Evolutionary conservation across 2,113 vertebrate species (phyloP).

Genomic region (Ancistrus triradiatus): DNA sequence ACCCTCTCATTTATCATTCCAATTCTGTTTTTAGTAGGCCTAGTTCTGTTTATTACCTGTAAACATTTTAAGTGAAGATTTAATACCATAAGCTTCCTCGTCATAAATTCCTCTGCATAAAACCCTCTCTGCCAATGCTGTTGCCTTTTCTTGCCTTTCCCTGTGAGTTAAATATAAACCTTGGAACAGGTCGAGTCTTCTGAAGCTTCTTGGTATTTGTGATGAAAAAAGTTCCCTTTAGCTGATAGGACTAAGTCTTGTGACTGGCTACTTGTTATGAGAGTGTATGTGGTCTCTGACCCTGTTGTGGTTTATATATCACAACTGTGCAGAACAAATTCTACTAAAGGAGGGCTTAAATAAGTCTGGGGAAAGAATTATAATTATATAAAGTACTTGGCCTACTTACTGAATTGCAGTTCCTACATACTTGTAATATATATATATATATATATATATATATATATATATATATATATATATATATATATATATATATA

Average conservation of each 20-base stretch:
- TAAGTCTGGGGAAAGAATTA: constrained; percentile 11
- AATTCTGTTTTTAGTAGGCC: neutral
- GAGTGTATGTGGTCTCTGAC: constrained; percentile 5
- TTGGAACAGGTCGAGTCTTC: constrained; percentile 3
- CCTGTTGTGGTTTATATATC: neutral
- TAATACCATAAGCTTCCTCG: neutral
- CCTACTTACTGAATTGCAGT: no score
- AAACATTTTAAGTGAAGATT: neutral
- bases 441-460: no score
- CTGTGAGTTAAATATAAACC: constrained; percentile 49
- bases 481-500: no score
- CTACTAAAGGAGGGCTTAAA: constrained; percentile 11
- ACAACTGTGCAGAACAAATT: neutral
- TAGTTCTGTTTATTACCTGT: neutral
- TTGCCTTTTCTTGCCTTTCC: constrained; percentile 11
- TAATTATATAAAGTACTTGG: no score
- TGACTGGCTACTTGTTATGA: constrained; percentile 1
- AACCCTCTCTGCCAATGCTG: neutral
- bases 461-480: no score
- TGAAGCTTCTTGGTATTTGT: neutral
- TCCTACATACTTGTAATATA: neutral
- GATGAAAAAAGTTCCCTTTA: constrained; percentile 19
- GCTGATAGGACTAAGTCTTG: constrained; percentile 1
- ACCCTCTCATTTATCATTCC: neutral
- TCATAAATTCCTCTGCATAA: constrained; percentile 13